Conservation (phyloP, 2,888 invertebrate species). For the Leptothorax acervorum region DNA sequence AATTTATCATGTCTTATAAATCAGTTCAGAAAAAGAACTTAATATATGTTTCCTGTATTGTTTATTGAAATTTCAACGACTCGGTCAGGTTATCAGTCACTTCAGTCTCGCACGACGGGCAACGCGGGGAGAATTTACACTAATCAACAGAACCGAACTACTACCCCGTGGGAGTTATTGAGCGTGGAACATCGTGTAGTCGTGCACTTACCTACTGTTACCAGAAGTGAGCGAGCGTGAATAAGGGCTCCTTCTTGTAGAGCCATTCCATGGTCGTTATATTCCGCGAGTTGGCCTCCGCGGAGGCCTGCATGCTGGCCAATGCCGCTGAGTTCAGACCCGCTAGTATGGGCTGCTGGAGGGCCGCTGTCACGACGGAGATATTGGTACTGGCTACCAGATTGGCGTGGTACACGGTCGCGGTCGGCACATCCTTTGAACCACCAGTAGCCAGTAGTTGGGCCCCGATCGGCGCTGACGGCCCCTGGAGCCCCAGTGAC, state of each 20-base stretch:
- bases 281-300: constrained; percentile 94
- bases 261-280: constrained; percentile 98
- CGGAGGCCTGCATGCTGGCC: constrained; percentile 90
- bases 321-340: constrained; percentile 86
- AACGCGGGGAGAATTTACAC: background rate
- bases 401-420: no score
- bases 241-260: constrained; percentile 98
- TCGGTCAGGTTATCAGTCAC: background rate
- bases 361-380: no score
- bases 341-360: no score
- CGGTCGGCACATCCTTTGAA: no score
- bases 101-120: constrained; percentile 2
- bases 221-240: constrained; percentile 97
- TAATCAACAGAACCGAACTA: constrained; percentile 6
- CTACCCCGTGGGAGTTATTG: background rate
- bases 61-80: background rate
- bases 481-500: no score
- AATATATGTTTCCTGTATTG: background rate
- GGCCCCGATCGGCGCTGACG: no score
- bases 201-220: constrained; percentile 92
- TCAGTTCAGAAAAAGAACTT: background rate
- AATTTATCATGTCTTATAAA: background rate
- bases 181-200: background rate
- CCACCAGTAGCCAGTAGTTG: no score
- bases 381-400: no score